Evolutionary conservation across 2,888 invertebrate genomes (phyloP), one percentile per base, ranked within the genome.

Genomic region (Tinea trinotella): DNA sequence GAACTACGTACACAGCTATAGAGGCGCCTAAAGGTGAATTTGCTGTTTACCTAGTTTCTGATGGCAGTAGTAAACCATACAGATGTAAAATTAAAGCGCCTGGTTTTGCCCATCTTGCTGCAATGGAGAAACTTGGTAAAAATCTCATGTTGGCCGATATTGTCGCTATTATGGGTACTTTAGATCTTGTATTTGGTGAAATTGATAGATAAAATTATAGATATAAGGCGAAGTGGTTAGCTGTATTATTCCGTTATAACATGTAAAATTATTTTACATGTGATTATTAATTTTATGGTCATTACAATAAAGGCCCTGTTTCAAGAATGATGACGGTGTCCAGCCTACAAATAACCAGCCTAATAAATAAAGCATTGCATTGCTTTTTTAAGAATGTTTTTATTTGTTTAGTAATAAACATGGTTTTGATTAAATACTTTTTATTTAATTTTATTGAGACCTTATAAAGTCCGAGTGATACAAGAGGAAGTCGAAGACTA

Each of bases 21-120:
- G 96, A 97, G 74, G 90, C 91, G 55, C 96, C 96, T 0, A 97
- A 95, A 87, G 92, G 91, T 40, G 96, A 97, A 76, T 89, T 96
- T 70, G 96, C 95, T 1, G 87, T 97, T 1, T 96, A 95, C 70
- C 84, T 97, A 64, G 92, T 96, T 1, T 91, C 96, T 0, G 95
- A 97, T 72, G 96, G 97, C 3, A 88, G 90, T 1, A 90, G 91
- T 7, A 90, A 88, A 59, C 96, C 96, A 0, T 91, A 91, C 65
- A 88, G 95, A 49, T 88, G 88, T 57, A 87, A 88, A 60, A 70
- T 91, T 50, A 85, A 88, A 50, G 74, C 91, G 0, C 80, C 88
- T 7, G 88, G 89, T 9, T 89, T 83, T 64, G 78, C 88, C 5
- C 90, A 90, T 71, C 73, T 90, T 64, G 88, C 93, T 46, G 90